These are phyloP conservation scores for Drosophila imparisetae DNA, from an alignment of 2,888 invertebrate genomes.

Conservation along the genomic window DNA sequence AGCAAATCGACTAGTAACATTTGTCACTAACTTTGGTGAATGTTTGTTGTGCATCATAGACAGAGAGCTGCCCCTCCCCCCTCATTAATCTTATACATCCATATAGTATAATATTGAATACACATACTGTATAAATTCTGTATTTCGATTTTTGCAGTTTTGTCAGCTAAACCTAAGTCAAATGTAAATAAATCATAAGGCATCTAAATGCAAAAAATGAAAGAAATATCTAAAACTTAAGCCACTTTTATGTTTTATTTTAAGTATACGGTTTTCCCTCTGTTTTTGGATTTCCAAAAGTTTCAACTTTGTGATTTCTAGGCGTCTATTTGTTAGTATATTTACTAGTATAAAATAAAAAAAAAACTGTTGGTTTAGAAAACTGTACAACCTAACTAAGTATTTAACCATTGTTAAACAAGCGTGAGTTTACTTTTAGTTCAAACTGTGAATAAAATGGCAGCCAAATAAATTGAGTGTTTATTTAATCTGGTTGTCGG, in stretches of 20 bases:
- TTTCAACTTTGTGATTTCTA: conserved; percentile 56
- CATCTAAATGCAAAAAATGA: conserved; percentile 1
- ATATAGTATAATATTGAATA: conserved; percentile 27
- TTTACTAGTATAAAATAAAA: conserved; percentile 27
- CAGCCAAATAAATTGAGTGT: conserved; percentile 63
- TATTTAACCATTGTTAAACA: conserved; percentile 56
- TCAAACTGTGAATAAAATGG: conserved; percentile 55
- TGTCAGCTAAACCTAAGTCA: conserved; percentile 60
- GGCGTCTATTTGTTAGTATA: conserved; percentile 41
- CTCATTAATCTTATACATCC: conserved; percentile 16
- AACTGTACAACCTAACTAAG: conserved; percentile 55
- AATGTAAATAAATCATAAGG: conserved; percentile 65
- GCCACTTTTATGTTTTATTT: conserved; percentile 9
- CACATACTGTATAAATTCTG: conserved; percentile 56
- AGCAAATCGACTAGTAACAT: conserved; percentile 54
- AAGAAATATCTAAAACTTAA: conserved; percentile 35
- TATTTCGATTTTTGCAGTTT: conserved; percentile 29
- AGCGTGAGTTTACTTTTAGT: conserved; percentile 56
- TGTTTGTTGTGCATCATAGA: conserved; percentile 59
- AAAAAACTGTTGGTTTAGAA: conserved; percentile 51
- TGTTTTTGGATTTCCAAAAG: conserved; percentile 37
- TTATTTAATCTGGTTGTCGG: conserved; percentile 12
- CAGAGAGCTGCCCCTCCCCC: conserved; percentile 35
- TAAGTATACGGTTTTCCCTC: conserved; percentile 1
- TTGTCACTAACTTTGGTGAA: conserved; percentile 48